phyloP scores from a whole-genome alignment of 2,797 vertebrate species.

The Bradypodion pumilum region DNA sequence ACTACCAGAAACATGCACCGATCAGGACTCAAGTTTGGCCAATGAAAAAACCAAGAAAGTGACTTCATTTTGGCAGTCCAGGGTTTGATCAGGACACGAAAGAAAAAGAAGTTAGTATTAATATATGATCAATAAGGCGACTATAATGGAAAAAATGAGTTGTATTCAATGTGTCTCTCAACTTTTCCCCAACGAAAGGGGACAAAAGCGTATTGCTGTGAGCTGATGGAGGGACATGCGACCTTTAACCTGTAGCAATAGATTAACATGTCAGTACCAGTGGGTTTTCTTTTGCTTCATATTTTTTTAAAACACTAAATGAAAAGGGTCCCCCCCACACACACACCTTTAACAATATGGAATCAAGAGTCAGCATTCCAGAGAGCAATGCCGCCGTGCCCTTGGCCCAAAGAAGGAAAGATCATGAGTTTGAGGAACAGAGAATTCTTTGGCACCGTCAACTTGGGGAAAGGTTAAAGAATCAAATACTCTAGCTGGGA shows the following conservation, averaged over 20 bases:
- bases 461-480: conserved; percentile 50
- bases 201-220: conserved; percentile 61
- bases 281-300: background rate
- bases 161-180: conserved; percentile 14
- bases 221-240: conserved; percentile 67
- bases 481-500: conserved; percentile 39
- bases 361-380: conserved; percentile 70
- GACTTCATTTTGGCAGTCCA: too few species aligned
- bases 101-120: too few species aligned
- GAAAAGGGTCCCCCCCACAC: conserved; percentile 52
- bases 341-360: conserved; percentile 66
- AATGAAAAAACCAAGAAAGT: too few species aligned
- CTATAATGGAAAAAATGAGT: conserved; percentile 23
- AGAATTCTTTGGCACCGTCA: conserved; percentile 60
- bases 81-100: too few species aligned
- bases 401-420: conserved; percentile 40
- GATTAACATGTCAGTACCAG: conserved; percentile 54
- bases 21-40: too few species aligned
- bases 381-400: conserved; percentile 56
- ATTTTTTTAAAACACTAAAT: conserved; percentile 37
- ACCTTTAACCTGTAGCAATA: conserved; percentile 67
- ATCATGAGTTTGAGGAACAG: conserved; percentile 58
- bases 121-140: background rate
- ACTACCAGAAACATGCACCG: too few species aligned
- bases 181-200: conserved; percentile 41